A percentile compares a stretch with the other conserved stretches of the same genome.
Conservation (phyloP, 2,797 vertebrate genomes). For the Centroberyx gerrardi region DNA sequence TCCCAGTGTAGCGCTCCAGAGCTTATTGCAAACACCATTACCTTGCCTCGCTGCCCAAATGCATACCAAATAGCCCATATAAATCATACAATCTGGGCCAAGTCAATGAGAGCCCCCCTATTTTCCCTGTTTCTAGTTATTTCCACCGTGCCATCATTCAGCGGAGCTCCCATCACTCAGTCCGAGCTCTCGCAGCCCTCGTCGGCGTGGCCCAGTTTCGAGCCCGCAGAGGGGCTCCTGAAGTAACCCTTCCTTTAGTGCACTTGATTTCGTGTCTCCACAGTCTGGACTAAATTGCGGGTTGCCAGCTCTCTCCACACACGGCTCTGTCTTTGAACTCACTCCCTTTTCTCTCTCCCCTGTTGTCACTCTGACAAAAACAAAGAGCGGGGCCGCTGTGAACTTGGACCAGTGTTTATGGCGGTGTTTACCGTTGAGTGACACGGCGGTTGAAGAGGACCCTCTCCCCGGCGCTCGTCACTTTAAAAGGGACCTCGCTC, state of each 20-base stretch:
- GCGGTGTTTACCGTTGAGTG: slow-evolving; percentile 51
- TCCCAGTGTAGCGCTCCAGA: slow-evolving; percentile 63
- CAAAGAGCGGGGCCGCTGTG: slow-evolving; percentile 54
- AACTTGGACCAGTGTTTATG: slow-evolving; percentile 50
- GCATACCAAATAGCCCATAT: slow-evolving; percentile 83
- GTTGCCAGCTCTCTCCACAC: slow-evolving; percentile 63
- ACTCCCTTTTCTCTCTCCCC: slow-evolving; percentile 39
- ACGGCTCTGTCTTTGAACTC: slow-evolving; percentile 39
- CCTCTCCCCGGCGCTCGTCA: slow-evolving; percentile 42
- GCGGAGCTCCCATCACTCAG: slow-evolving; percentile 71
- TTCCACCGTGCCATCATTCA: slow-evolving; percentile 76
- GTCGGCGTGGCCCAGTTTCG: slow-evolving; percentile 79
- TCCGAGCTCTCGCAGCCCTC: slow-evolving; percentile 53
- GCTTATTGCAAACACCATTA: slow-evolving; percentile 81
- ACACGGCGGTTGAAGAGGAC: slow-evolving; percentile 32
- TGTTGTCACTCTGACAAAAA: slow-evolving; percentile 66
- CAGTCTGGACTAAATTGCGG: slow-evolving; percentile 72
- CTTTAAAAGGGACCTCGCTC: slow-evolving; percentile 40
- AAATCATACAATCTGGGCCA: slow-evolving; percentile 85
- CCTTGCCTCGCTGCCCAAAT: slow-evolving; percentile 77
- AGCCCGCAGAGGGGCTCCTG: slow-evolving; percentile 68
- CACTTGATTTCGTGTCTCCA: slow-evolving; percentile 69
- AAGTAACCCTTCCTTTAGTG: slow-evolving; percentile 72
- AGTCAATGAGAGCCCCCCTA: slow-evolving; percentile 74
- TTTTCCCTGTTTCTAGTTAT: slow-evolving; percentile 73